Evolutionary conservation across 1,140 invertebrate species (phyloP), one percentile per base, ranked within the genome.

Genomic region (Drosophila pseudoobscura): DNA sequence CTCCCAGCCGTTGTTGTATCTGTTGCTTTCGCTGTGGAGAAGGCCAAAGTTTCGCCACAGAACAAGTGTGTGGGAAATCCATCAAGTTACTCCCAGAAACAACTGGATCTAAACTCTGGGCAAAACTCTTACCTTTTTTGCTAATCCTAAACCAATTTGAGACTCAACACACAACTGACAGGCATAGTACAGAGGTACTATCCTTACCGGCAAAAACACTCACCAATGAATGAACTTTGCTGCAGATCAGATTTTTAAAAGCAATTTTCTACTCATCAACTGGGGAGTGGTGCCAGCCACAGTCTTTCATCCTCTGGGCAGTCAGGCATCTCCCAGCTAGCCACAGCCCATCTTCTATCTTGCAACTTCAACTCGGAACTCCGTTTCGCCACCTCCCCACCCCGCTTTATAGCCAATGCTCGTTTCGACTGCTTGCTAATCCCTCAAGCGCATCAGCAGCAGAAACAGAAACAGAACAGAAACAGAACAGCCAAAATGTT

Each of bases 401-500:
- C 11, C 11, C 35, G 11, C 13, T 39, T 13, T 39, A 39, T 13
- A 13, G 35, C 35, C 35, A 39, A 39, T 39, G 26, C 56, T 60
- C 52, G 53, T 54, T 59, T 49, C 53, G 54, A 61, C 60, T 56
- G 47, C 64, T 68, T 74, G 55, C 52, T 84, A 84, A 84, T 85
- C 80, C 80, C 73, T 80, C 59, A 70, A 85, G 80, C 80, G 77
- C 60, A 85, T 76, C 73, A 64, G 43, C 58, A 51, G 20, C 63
- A 73, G 51, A 59, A 65, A 39, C 50, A 26, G 24, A 26, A 26
- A 51, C 20, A 26, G 45, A n/a, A n/a, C 63, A 35, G 26, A 24
- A 65, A 6, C 20, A 26, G 45, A 68, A 50, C 53, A 77, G 54
- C 56, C 56, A 66, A 84, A 71, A 79, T 78, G 56, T 71, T 78